Conservation (phyloP, 2,797 vertebrate genomes). For the Podargus strigoides region DNA sequence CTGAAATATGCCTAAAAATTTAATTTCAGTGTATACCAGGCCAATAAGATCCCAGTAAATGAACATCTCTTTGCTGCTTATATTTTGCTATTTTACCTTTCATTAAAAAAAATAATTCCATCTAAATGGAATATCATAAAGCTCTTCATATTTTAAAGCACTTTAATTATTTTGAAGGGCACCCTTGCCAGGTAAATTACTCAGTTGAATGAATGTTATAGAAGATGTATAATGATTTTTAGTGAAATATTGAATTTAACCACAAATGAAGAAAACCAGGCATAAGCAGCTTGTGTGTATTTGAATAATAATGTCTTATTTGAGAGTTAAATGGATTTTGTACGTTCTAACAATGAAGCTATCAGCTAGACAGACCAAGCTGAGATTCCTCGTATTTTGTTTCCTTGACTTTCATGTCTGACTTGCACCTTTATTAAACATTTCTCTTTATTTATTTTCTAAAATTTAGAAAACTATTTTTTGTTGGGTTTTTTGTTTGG, state of each 20-base stretch:
- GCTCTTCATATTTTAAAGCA: slow-evolving; percentile 62
- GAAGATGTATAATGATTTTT: slow-evolving; percentile 62
- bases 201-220: slow-evolving; percentile 63
- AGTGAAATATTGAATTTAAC: slow-evolving; percentile 68
- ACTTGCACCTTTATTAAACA: background rate
- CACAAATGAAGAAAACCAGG: slow-evolving; percentile 49
- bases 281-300: slow-evolving; percentile 14
- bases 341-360: slow-evolving; percentile 26
- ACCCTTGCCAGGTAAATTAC: slow-evolving; percentile 64
- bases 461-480: background rate
- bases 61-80: slow-evolving; percentile 12
- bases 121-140: slow-evolving; percentile 58
- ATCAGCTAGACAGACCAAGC: background rate
- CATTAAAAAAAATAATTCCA: slow-evolving; percentile 46
- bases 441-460: background rate
- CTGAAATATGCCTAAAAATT: slow-evolving; percentile 6
- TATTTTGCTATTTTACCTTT: slow-evolving; percentile 58
- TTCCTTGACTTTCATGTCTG: background rate
- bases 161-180: slow-evolving; percentile 67
- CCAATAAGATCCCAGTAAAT: slow-evolving; percentile 24
- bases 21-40: background rate
- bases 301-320: slow-evolving; percentile 48
- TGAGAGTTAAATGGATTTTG: slow-evolving; percentile 37
- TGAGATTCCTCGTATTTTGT: background rate
- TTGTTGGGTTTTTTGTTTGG: background rate